phyloP scores from a whole-genome alignment of 2,797 vertebrate species.

The Coreius guichenoti region DNA sequence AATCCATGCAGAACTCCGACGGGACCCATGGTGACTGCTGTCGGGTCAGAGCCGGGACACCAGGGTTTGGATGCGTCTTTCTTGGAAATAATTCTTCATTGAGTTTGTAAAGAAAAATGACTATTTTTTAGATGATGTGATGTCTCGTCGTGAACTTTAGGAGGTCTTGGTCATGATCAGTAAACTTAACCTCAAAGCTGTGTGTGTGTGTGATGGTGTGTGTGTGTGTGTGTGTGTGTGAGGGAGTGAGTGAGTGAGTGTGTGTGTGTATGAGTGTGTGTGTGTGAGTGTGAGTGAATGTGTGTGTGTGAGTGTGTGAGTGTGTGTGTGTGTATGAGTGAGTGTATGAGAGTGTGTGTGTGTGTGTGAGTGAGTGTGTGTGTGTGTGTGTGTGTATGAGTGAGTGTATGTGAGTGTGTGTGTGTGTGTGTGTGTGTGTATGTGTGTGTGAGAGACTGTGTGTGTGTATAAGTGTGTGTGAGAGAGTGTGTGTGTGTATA shows the following conservation, averaged over 20 bases:
- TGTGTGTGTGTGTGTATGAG: neutral
- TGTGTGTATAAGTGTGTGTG: too few relatives aligned
- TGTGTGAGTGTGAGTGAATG: neutral
- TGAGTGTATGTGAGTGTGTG: too few relatives aligned
- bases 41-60: neutral
- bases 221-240: neutral
- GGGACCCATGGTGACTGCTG: neutral
- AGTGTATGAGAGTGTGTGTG: neutral
- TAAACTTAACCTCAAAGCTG: constrained; percentile 8
- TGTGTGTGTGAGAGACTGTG: too few relatives aligned
- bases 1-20: neutral
- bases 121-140: neutral
- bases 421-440: too few relatives aligned
- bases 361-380: neutral
- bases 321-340: neutral
- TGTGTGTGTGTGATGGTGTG: too few relatives aligned
- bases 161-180: neutral
- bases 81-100: constrained; percentile 5
- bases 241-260: neutral
- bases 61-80: neutral
- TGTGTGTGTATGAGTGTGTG: neutral
- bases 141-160: neutral
- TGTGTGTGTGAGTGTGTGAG: neutral
- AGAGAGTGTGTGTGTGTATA: neutral
- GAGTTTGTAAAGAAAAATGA: neutral